Conservation (phyloP, 2,113 vertebrate genomes). For the Semicossyphus pulcher region DNA sequence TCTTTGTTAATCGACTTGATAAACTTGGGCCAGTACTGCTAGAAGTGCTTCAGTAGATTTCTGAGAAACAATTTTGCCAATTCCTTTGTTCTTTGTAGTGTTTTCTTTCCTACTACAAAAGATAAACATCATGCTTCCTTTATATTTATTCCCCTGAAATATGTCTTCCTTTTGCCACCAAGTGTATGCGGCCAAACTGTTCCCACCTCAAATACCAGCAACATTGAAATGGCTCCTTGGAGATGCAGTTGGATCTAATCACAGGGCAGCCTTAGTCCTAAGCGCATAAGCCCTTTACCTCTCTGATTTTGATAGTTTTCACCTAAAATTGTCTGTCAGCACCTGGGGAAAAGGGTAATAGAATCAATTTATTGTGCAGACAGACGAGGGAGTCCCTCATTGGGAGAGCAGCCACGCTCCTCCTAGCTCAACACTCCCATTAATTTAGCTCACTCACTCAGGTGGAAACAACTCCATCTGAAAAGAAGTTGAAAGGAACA, state of each 20-base stretch:
- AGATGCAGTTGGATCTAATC: conserved; percentile 35
- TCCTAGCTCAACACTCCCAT: conserved; percentile 43
- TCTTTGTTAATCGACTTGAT: too few species aligned
- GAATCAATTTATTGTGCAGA: conserved; percentile 67
- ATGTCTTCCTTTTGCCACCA: neutral
- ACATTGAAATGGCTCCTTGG: conserved; percentile 21
- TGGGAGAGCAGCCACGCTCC: conserved; percentile 22
- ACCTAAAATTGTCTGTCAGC: conserved; percentile 59
- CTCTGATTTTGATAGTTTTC: conserved; percentile 46
- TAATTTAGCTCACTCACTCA: conserved; percentile 66
- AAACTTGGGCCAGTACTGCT: too few species aligned
- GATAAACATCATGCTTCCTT: neutral
- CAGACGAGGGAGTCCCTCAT: conserved; percentile 50
- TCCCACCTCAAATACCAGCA: conserved; percentile 12
- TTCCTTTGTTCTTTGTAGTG: too few species aligned
- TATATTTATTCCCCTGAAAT: neutral
- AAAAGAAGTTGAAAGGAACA: conserved; percentile 48
- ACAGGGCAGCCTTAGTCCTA: conserved; percentile 20
- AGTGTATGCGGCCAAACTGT: conserved; percentile 1
- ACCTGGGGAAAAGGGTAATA: conserved; percentile 58
- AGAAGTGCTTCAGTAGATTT: too few species aligned
- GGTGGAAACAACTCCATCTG: conserved; percentile 61
- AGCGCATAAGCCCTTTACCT: conserved; percentile 15
- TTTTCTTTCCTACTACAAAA: neutral
- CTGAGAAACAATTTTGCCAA: too few species aligned